Base-by-base conservation (phyloP, 2,888 invertebrate genomes). In the Gymnocheta viridis region DNA sequence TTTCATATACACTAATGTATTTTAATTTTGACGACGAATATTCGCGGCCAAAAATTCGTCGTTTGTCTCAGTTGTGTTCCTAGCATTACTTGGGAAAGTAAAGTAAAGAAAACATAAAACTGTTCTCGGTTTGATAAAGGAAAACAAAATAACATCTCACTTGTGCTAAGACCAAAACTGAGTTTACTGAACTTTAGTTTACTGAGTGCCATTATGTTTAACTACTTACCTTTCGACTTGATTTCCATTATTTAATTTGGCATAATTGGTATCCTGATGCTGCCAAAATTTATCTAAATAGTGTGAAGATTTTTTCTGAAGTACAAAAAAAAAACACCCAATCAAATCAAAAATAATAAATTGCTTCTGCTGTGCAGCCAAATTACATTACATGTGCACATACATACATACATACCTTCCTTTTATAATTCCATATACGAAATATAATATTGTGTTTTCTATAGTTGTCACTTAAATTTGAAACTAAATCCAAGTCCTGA, bases 241-340 rank as follows among this genome's bases (percentile, higher is more conserved):
- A 83, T 82, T 85, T 73, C 87, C 87, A 62, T 86, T 89, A 70
- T 87, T 89, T 41, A 92, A 86, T 86, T 90, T 90, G 70, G 90
- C 89, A 82, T 92, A 92, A 85, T 89, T 89, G 56, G 88, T 82
- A 69, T 89, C 90, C 67, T 90, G 89, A 38, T 88, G 88, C 49
- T 91, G 89, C 89, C 90, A 90, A 84, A 91, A 91, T 49, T 88
- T 89, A 58, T 92, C 91, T 47, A 92, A 87, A 82, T 91, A 90
- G 60, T 91, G 90, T 44, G 91, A 89, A 35, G 88, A 88, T 76
- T 89, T 89, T 88, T 89, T 85, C 89, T 89, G 51, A 14, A 76
- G 78, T 32, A 19, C 29, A 47, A 74, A 82, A 51, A 41, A 56
- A 14, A 35, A 35, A 56, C n/a, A 56, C n/a, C 29, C 0, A 67